These are phyloP conservation scores for Drosophila tristis DNA, from an alignment of 1,140 invertebrate genomes.

Conservation along the genomic window DNA sequence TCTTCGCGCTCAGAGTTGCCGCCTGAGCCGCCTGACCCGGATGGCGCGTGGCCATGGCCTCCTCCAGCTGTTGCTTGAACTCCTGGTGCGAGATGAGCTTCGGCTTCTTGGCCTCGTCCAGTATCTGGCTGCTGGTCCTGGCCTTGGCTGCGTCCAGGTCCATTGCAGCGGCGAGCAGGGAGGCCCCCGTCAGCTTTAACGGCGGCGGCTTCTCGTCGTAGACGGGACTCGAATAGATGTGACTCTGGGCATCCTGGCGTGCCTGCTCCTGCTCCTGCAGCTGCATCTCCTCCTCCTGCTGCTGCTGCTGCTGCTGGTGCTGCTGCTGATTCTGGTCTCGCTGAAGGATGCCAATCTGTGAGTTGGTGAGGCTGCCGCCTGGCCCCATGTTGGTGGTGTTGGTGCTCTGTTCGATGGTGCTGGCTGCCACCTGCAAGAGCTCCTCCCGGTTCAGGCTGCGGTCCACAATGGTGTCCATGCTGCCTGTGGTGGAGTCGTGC, in stretches of 20 bases:
- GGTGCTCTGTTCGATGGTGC: conserved; percentile 70
- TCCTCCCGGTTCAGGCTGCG: conserved; percentile 70
- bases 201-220: conserved; percentile 74
- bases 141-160: conserved; percentile 23
- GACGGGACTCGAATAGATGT: conserved; percentile 82
- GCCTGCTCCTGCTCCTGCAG: conserved; percentile 39
- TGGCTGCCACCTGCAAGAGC: conserved; percentile 52
- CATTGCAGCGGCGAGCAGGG: conserved; percentile 48
- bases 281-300: conserved; percentile 4
- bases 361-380: conserved; percentile 70
- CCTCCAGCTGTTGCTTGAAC: conserved; percentile 76
- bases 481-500: conserved; percentile 77
- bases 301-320: conserved; percentile 12
- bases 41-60: conserved; percentile 57
- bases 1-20: conserved; percentile 29
- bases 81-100: conserved; percentile 76
- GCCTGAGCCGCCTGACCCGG: conserved; percentile 8
- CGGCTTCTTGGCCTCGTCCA: conserved; percentile 42
- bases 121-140: conserved; percentile 1
- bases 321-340: conserved; percentile 20
- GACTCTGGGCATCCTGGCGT: conserved; percentile 78
- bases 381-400: conserved; percentile 59
- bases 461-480: conserved; percentile 82
- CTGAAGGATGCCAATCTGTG: conserved; percentile 72
- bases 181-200: conserved; percentile 59